Percentiles rank a stretch among this genome's conserved stretches.
Evolutionary conservation across 2,113 vertebrate species (phyloP).

Genomic region (Callithrix jacchus): DNA sequence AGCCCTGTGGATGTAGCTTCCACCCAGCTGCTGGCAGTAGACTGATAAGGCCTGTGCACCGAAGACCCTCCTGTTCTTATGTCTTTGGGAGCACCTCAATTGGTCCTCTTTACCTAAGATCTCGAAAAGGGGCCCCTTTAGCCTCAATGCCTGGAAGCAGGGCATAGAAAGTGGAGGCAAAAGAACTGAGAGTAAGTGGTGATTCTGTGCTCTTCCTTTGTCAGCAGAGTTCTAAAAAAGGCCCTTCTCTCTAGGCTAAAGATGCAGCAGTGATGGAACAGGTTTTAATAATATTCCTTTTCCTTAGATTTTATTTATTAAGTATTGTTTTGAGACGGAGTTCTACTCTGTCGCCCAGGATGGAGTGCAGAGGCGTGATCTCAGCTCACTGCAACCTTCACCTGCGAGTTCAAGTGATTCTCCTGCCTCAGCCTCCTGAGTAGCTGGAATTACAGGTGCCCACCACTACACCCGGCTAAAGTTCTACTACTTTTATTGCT

Average conservation of each 20-base stretch:
- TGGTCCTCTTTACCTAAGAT: background rate
- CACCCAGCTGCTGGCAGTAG: fast-evolving
- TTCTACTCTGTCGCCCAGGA: no score
- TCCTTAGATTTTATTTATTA: no score
- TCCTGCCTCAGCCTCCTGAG: no score
- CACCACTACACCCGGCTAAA: no score
- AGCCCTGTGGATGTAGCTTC: background rate
- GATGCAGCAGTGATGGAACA: background rate
- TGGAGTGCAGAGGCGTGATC: no score
- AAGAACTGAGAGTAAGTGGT: background rate
- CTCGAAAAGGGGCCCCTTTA: background rate
- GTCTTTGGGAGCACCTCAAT: background rate
- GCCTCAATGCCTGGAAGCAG: background rate
- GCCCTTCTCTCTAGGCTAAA: background rate
- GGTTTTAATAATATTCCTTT: background rate
- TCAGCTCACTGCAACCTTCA: no score
- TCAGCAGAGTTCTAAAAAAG: background rate
- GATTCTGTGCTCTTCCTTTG: background rate
- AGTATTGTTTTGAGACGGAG: no score
- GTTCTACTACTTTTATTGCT: background rate
- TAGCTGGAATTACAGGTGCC: no score
- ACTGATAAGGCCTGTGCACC: background rate
- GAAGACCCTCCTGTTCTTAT: background rate
- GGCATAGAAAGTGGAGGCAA: background rate
- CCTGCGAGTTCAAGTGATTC: no score